Conservation (phyloP, 2,888 invertebrate species). For the Ectemnius cavifrons region DNA sequence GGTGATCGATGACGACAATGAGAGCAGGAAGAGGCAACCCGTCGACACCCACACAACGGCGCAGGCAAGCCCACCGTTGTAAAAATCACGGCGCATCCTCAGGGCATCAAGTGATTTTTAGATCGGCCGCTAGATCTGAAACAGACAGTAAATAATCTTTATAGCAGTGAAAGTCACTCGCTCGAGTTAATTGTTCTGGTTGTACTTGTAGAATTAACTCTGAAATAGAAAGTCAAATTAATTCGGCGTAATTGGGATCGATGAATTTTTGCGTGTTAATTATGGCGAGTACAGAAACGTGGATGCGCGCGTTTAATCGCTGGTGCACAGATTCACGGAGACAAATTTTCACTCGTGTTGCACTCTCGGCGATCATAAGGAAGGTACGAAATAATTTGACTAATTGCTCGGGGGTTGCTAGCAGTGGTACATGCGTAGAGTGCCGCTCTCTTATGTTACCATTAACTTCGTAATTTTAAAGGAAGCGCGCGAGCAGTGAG, state of each 20-base stretch:
- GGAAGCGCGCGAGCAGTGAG: not conserved
- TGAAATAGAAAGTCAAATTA: no score
- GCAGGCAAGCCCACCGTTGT: conserved; percentile 72
- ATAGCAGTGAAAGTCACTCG: no score
- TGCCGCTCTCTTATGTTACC: not conserved
- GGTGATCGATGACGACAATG: conserved; percentile 60
- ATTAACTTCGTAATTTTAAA: conserved; percentile 30
- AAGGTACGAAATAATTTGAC: conserved; percentile 14
- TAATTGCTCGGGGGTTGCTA: conserved; percentile 5
- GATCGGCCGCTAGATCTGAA: conserved; percentile 60
- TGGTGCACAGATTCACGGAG: no score
- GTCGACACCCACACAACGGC: conserved; percentile 72
- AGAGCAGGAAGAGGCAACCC: conserved; percentile 65
- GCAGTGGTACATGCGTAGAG: not conserved
- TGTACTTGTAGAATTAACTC: no score
- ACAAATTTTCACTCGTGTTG: not conserved
- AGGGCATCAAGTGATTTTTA: conserved; percentile 73
- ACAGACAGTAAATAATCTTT: conserved; percentile 23
- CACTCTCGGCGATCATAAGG: not conserved
- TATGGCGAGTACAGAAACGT: no score
- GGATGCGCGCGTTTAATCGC: no score
- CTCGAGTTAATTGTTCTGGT: no score
- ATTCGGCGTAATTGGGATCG: no score
- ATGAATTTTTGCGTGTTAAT: no score
- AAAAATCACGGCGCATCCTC: conserved; percentile 75